Percentiles rank a stretch among this genome's conserved stretches.
These are phyloP conservation scores for Mellilla xanthometata DNA, from an alignment of 2,888 invertebrate species.

Conservation along the genomic window DNA sequence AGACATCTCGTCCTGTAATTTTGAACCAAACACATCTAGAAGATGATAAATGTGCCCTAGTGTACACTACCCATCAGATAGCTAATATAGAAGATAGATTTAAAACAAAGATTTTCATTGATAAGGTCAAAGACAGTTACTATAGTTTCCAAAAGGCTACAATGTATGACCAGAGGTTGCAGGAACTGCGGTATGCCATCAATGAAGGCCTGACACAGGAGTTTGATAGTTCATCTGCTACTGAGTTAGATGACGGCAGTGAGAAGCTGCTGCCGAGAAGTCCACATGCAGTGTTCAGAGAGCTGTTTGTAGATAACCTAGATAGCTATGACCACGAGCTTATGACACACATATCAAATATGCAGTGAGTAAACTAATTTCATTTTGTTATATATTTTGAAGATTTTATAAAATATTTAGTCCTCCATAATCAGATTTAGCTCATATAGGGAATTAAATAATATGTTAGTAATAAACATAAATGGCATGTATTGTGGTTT, in stretches of 20 bases:
- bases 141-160: slow-evolving; percentile 75
- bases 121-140: slow-evolving; percentile 73
- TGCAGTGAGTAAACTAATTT: slow-evolving; percentile 63
- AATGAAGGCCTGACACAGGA: slow-evolving; percentile 74
- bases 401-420: too few relatives aligned
- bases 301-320: slow-evolving; percentile 66
- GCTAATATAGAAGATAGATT: slow-evolving; percentile 56
- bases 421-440: too few relatives aligned
- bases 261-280: slow-evolving; percentile 49
- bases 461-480: too few relatives aligned
- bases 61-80: slow-evolving; percentile 63
- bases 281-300: slow-evolving; percentile 72
- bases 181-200: slow-evolving; percentile 73
- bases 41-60: slow-evolving; percentile 71
- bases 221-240: slow-evolving; percentile 43
- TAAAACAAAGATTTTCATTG: slow-evolving; percentile 60
- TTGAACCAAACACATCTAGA: slow-evolving; percentile 50
- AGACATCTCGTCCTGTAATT: slow-evolving; percentile 34
- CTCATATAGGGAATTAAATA: too few relatives aligned
- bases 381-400: too few relatives aligned
- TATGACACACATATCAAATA: slow-evolving; percentile 60
- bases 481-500: too few relatives aligned
- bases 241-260: slow-evolving; percentile 30
- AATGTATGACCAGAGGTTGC: slow-evolving; percentile 69
- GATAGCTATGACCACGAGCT: slow-evolving; percentile 71